These are phyloP conservation scores for Acanthosoma haemorrhoidale DNA, from an alignment of 2,888 invertebrate species.

Conservation along the genomic window DNA sequence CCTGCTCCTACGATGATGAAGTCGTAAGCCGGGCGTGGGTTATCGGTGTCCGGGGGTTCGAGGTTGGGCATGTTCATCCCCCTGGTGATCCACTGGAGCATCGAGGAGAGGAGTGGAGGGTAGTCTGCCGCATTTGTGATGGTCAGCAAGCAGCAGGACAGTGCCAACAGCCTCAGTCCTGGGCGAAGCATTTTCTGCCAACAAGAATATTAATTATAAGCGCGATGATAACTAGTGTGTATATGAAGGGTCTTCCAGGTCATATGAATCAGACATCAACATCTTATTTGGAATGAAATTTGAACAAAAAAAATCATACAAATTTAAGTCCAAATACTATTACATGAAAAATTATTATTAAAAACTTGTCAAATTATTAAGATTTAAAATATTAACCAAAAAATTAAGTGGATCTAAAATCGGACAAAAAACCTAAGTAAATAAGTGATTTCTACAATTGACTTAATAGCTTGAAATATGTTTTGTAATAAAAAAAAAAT, in stretches of 20 bases:
- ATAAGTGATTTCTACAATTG: too few species aligned
- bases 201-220: too few species aligned
- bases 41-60: slow-evolving; percentile 57
- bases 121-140: background rate
- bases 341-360: background rate
- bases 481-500: too few species aligned
- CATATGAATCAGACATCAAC: too few species aligned
- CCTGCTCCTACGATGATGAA: slow-evolving; percentile 78
- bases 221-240: too few species aligned
- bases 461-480: too few species aligned
- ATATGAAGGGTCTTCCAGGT: too few species aligned
- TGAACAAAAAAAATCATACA: too few species aligned
- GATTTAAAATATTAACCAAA: background rate
- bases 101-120: slow-evolving; percentile 8
- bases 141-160: background rate
- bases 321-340: too few species aligned
- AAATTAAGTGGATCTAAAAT: too few species aligned
- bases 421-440: too few species aligned
- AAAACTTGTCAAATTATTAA: background rate
- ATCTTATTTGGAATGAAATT: too few species aligned
- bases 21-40: slow-evolving; percentile 66
- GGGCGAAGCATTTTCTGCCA: background rate
- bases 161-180: background rate
- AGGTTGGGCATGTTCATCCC: slow-evolving; percentile 51
- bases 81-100: slow-evolving; percentile 52